Conservation (phyloP, 2,888 invertebrate species). For the Drosophila putrida region DNA sequence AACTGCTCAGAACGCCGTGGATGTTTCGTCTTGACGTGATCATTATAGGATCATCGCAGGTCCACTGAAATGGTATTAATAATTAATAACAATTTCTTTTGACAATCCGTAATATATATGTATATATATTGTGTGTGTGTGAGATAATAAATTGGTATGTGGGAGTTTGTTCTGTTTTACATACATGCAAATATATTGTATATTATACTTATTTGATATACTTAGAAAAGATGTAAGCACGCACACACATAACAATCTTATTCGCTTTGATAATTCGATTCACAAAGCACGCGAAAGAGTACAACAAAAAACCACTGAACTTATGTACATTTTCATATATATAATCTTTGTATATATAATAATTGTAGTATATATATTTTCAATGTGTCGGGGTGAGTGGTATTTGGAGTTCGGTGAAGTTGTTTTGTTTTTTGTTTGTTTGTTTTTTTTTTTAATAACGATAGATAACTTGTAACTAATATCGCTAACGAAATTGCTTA, state of each 20-base stretch:
- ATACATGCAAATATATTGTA: constrained; percentile 40
- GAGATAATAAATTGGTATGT: constrained; percentile 34
- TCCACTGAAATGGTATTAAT: constrained; percentile 60
- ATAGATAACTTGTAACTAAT: constrained; percentile 59
- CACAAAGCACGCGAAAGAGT: constrained; percentile 29
- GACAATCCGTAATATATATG: constrained; percentile 17
- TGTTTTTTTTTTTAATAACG: constrained; percentile 36
- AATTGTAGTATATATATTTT: constrained; percentile 26
- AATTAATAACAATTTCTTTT: constrained; percentile 44
- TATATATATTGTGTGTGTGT: constrained; percentile 37
- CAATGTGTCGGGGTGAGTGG: constrained; percentile 36
- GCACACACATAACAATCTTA: constrained; percentile 52
- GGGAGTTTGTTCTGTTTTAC: constrained; percentile 31
- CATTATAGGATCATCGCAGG: constrained; percentile 35
- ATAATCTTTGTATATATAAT: constrained; percentile 24
- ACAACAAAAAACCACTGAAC: constrained; percentile 52
- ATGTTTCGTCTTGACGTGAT: constrained; percentile 32
- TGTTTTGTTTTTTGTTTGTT: constrained; percentile 15
- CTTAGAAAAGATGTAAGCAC: constrained; percentile 39
- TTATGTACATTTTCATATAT: constrained; percentile 44
- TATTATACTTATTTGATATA: constrained; percentile 39
- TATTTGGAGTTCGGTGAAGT: constrained; percentile 33
- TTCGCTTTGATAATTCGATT: constrained; percentile 33
- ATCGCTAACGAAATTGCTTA: constrained; percentile 62
- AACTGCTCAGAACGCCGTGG: constrained; percentile 35